These are phyloP conservation scores for Drosophila obscura DNA, from an alignment of 1,140 invertebrate genomes.

Conservation along the genomic window DNA sequence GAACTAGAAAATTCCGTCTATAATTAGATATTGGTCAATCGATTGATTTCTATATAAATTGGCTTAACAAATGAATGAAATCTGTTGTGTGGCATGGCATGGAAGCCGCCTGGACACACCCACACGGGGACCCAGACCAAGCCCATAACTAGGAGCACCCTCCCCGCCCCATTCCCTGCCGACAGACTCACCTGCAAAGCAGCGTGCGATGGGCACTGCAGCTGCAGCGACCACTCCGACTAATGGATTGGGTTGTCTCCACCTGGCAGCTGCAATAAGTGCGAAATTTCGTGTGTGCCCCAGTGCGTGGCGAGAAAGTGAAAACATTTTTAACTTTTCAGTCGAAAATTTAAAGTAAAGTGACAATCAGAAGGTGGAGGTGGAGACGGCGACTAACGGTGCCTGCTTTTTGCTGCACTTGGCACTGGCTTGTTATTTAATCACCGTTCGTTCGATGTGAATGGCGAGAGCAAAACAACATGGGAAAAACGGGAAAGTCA, in stretches of 20 bases:
- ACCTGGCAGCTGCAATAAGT: conserved; percentile 45
- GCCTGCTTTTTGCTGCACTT: conserved; percentile 35
- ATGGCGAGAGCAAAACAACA: conserved; percentile 11
- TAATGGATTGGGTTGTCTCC: conserved; percentile 25
- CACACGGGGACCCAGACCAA: conserved; percentile 30
- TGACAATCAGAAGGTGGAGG: conserved; percentile 27
- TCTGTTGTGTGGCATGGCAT: conserved; percentile 14
- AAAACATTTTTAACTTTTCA: conserved; percentile 68
- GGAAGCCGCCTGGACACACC: conserved; percentile 27
- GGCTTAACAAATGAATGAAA: conserved; percentile 31
- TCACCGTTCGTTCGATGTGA: conserved; percentile 32
- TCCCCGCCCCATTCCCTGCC: not conserved
- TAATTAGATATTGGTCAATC: conserved; percentile 68
- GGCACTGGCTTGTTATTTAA: conserved; percentile 64
- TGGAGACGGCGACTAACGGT: conserved; percentile 12
- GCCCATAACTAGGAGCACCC: not conserved
- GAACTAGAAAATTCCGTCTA: conserved; percentile 69
- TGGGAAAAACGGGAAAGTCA: conserved; percentile 54
- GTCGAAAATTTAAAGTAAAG: conserved; percentile 23
- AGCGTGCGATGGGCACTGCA: conserved; percentile 35
- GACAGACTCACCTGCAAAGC: conserved; percentile 61
- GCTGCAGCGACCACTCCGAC: conserved; percentile 22
- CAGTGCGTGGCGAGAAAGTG: conserved; percentile 76
- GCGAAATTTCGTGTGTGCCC: conserved; percentile 66
- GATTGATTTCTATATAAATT: conserved; percentile 22